phyloP scores from a whole-genome alignment of 1,140 invertebrate species.

The Cotesia chilonis region DNA sequence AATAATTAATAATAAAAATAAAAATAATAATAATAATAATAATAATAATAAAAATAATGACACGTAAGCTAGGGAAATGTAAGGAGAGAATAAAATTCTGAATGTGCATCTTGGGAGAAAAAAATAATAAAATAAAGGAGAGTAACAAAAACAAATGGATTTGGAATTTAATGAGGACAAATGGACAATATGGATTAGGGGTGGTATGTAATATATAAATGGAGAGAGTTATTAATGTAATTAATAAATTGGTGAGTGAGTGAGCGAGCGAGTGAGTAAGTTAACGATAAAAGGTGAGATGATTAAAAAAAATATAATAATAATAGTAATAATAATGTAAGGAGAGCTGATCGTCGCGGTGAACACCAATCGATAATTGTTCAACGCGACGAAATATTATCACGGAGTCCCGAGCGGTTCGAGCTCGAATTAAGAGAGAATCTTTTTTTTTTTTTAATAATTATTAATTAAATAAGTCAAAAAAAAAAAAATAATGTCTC shows the following conservation, averaged over 20 bases:
- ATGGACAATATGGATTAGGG: no score
- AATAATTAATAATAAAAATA: conserved; percentile 26
- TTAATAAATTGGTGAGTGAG: no score
- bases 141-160: not conserved
- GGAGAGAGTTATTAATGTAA: no score
- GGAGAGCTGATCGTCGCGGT: conserved; percentile 50
- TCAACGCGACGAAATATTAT: conserved; percentile 52
- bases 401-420: conserved; percentile 40
- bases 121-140: conserved; percentile 5
- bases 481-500: conserved; percentile 15
- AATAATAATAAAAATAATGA: conserved; percentile 52
- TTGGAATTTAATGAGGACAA: no score
- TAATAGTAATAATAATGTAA: conserved; percentile 17
- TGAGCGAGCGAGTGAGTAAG: no score
- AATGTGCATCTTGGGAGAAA: not conserved
- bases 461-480: conserved; percentile 10
- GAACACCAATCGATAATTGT: conserved; percentile 48
- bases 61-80: conserved; percentile 45
- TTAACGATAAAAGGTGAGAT: no score
- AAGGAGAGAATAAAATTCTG: conserved; percentile 12
- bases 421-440: conserved; percentile 23
- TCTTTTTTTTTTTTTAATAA: no score
- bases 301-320: no score
- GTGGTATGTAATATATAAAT: no score
- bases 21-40: conserved; percentile 42